phyloP scores from a whole-genome alignment of 2,797 vertebrate species.

The Leptoclinus maculatus region DNA sequence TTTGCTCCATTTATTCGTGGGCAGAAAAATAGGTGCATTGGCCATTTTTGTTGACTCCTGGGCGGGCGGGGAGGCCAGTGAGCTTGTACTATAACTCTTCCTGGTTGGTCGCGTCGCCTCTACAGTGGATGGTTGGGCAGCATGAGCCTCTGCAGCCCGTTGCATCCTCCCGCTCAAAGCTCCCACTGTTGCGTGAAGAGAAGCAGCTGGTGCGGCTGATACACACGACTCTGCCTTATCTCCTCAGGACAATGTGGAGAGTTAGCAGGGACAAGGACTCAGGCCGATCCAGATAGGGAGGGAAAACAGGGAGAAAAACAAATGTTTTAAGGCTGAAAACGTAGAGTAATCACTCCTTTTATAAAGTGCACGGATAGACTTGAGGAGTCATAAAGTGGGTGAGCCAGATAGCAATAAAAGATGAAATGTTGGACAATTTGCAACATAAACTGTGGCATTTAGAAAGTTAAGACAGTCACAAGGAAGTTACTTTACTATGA shows the following conservation, averaged over 20 bases:
- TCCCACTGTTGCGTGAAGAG: constrained; percentile 45
- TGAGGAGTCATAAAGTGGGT: constrained; percentile 2
- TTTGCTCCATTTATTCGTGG: not conserved
- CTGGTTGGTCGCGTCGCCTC: not conserved
- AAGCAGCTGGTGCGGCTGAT: constrained; percentile 46
- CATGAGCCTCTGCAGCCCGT: constrained; percentile 27
- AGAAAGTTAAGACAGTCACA: constrained; percentile 1
- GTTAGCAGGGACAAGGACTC: not conserved
- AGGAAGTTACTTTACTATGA: constrained; percentile 7
- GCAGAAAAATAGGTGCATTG: not conserved
- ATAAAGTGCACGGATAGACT: constrained; percentile 2
- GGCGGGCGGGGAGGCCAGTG: constrained; percentile 1
- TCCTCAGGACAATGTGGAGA: not conserved
- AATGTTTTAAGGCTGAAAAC: not conserved
- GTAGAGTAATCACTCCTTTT: not conserved
- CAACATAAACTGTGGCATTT: constrained; percentile 4
- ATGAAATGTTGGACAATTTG: constrained; percentile 30
- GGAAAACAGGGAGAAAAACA: not conserved
- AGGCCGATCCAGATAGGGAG: not conserved
- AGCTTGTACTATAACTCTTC: not conserved
- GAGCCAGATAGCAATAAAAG: constrained; percentile 25
- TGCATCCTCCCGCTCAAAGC: constrained; percentile 36
- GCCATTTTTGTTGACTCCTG: not conserved
- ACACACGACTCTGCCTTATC: constrained; percentile 2
- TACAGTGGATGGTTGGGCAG: constrained; percentile 1